Evolutionary conservation across 2,797 vertebrate species (phyloP).

Genomic region (Mus spretus): DNA sequence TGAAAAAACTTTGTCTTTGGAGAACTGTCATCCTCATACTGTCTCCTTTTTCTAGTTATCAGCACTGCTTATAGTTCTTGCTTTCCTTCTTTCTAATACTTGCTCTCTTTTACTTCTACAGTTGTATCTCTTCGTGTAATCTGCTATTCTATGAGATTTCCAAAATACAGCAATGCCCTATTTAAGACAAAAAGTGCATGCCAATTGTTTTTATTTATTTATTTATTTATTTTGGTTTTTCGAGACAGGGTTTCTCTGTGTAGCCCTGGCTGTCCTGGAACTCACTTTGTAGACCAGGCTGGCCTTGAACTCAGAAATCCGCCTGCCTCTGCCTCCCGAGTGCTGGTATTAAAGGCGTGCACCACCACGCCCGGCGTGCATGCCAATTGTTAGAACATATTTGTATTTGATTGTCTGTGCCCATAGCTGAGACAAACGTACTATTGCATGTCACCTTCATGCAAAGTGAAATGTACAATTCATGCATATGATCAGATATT

Average conservation of each 20-base stretch:
- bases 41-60: not conserved
- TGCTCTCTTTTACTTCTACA: not conserved
- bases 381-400: not conserved
- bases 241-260: too few species aligned
- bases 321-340: too few species aligned
- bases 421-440: not conserved
- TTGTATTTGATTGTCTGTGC: not conserved
- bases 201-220: too few species aligned
- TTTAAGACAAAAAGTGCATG: not conserved
- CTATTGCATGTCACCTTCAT: not conserved
- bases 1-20: not conserved
- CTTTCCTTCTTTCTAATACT: constrained; percentile 18
- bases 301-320: too few species aligned
- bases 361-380: too few species aligned
- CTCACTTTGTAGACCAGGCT: too few species aligned
- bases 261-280: too few species aligned
- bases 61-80: not conserved
- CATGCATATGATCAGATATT: not conserved
- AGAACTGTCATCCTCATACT: not conserved
- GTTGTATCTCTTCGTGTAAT: constrained; percentile 3
- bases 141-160: constrained; percentile 14
- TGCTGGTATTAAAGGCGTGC: too few species aligned
- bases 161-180: constrained; percentile 7
- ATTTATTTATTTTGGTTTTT: too few species aligned
- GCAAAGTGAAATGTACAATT: not conserved